A percentile compares a stretch with the other conserved stretches of the same genome.
Conservation (phyloP, 1,140 invertebrate genomes). For the Stegodyphus dumicola region DNA sequence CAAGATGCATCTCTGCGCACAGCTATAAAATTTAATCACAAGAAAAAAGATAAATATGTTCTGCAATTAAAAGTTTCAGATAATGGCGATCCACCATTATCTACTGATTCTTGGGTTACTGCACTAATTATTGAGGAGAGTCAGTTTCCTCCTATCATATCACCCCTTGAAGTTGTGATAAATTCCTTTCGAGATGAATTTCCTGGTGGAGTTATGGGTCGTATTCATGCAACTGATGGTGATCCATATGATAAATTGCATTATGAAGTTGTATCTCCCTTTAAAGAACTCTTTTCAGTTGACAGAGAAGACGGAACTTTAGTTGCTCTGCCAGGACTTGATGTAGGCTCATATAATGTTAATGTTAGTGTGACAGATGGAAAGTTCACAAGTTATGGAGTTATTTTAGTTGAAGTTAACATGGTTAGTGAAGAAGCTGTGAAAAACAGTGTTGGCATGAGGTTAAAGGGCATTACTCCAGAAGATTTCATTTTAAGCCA, state of each 20-base stretch:
- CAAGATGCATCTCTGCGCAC: slow-evolving; percentile 85
- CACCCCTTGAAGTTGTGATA: slow-evolving; percentile 85
- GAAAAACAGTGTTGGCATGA: slow-evolving; percentile 83
- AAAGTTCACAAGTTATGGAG: slow-evolving; percentile 69
- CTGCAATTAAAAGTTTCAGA: slow-evolving; percentile 93
- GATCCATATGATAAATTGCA: slow-evolving; percentile 90
- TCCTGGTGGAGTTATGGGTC: slow-evolving; percentile 88
- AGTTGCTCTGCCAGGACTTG: slow-evolving; percentile 83
- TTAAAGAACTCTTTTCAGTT: slow-evolving; percentile 80
- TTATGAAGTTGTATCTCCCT: slow-evolving; percentile 75
- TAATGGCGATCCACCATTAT: slow-evolving; percentile 89
- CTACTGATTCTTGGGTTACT: slow-evolving; percentile 86
- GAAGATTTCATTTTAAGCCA: slow-evolving; percentile 88
- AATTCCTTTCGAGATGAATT: slow-evolving; percentile 89
- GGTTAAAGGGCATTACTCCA: slow-evolving; percentile 78
- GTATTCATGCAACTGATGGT: slow-evolving; percentile 87
- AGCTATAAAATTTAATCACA: slow-evolving; percentile 86
- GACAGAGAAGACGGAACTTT: slow-evolving; percentile 83
- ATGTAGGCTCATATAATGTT: slow-evolving; percentile 87
- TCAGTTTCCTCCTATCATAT: slow-evolving; percentile 90
- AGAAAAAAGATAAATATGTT: slow-evolving; percentile 82
- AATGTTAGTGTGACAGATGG: slow-evolving; percentile 81
- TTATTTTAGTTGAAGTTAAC: slow-evolving; percentile 72
- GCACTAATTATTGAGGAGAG: slow-evolving; percentile 92
- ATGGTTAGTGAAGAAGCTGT: slow-evolving; percentile 88